These are phyloP conservation scores for Vultur gryphus DNA, from an alignment of 2,797 vertebrate genomes.

Conservation along the genomic window DNA sequence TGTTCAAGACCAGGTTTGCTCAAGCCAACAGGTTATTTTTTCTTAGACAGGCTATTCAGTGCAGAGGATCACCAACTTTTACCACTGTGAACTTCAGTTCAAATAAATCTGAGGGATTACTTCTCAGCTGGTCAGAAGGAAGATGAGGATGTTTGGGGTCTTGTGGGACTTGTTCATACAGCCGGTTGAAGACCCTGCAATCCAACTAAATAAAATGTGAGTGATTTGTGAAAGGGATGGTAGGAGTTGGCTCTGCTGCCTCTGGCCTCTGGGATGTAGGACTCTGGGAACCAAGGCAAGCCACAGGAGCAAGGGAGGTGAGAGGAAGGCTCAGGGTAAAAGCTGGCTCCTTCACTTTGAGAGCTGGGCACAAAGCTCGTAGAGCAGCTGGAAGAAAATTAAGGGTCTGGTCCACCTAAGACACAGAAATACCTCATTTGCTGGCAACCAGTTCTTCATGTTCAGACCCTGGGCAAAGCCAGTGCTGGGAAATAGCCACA, in stretches of 20 bases:
- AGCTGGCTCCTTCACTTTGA: background rate
- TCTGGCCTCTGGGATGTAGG: background rate
- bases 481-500: background rate
- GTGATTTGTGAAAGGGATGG: background rate
- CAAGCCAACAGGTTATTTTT: fast-evolving
- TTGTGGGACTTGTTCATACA: background rate
- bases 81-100: background rate
- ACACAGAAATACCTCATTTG: background rate
- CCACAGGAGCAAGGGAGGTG: background rate
- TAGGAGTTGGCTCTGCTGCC: background rate
- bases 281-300: background rate
- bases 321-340: background rate
- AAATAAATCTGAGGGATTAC: background rate
- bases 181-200: background rate
- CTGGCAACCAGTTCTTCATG: background rate
- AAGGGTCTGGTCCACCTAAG: background rate
- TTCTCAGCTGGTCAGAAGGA: background rate
- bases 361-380: background rate
- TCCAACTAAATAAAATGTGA: background rate
- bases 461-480: background rate
- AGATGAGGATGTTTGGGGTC: background rate
- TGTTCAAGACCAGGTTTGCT: background rate
- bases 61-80: background rate
- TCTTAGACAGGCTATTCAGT: background rate
- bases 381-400: background rate